These are phyloP conservation scores for Pristionchus fissidentatus DNA, from an alignment of 2,888 invertebrate genomes.

Conservation along the genomic window DNA sequence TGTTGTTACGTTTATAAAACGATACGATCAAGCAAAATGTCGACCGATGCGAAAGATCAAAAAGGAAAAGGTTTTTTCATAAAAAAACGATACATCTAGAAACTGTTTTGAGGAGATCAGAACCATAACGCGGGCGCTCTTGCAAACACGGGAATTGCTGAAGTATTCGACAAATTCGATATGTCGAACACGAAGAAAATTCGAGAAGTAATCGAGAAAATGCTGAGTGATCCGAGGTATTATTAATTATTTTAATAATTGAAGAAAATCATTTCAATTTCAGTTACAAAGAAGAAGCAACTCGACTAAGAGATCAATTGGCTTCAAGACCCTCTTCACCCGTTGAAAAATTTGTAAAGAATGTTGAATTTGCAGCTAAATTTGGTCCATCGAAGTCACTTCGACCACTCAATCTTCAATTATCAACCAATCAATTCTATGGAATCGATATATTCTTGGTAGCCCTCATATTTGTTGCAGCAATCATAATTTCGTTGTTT, in stretches of 20 bases:
- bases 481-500: background rate
- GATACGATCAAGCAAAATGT: no score
- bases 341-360: background rate
- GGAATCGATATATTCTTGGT: background rate
- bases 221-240: background rate
- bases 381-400: slow-evolving; percentile 11
- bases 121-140: background rate
- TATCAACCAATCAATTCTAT: background rate
- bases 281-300: slow-evolving; percentile 6
- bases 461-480: background rate
- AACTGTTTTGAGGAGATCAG: slow-evolving; percentile 19
- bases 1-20: background rate
- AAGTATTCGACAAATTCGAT: background rate
- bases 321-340: background rate
- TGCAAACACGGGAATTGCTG: background rate
- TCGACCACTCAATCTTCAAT: background rate
- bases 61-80: background rate
- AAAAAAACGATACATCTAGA: background rate
- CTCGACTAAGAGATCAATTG: background rate
- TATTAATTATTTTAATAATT: no score
- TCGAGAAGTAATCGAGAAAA: background rate
- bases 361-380: slow-evolving; percentile 30
- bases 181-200: background rate
- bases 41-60: background rate
- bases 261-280: background rate